These are phyloP conservation scores for Pterobdella sp. DNA, from an alignment of 2,888 invertebrate species.

Conservation along the genomic window DNA sequence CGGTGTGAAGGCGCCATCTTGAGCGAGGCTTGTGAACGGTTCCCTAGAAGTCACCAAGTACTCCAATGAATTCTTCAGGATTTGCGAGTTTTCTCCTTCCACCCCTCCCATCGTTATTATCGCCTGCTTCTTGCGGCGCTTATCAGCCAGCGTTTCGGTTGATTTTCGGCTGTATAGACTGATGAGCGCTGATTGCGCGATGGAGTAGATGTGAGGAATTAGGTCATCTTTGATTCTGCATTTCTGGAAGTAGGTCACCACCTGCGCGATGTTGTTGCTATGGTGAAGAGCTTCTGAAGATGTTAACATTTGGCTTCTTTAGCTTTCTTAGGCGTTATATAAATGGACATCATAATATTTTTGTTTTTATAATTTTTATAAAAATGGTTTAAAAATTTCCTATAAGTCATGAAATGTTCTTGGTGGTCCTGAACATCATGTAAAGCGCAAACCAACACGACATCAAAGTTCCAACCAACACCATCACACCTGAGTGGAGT, in stretches of 20 bases:
- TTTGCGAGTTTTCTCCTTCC: neutral
- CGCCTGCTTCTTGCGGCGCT: neutral
- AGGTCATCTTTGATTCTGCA: conserved; percentile 23
- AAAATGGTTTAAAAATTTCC: neutral
- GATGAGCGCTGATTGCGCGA: conserved; percentile 24
- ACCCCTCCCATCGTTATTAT: neutral
- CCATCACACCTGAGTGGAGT: conserved; percentile 27
- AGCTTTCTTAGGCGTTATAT: no score
- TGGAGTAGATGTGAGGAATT: conserved; percentile 30
- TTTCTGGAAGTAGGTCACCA: conserved; percentile 23
- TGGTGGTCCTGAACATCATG: neutral
- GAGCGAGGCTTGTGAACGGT: no score
- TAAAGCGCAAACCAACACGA: neutral
- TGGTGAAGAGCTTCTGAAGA: neutral
- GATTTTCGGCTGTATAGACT: neutral
- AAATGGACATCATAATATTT: no score
- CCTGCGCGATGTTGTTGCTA: conserved; percentile 6
- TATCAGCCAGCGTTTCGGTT: neutral
- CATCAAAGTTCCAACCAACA: neutral
- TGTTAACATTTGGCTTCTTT: neutral
- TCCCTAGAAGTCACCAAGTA: no score
- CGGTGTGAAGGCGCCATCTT: no score
- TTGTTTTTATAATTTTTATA: no score
- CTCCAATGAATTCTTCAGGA: no score
- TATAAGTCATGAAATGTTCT: no score